phyloP scores from a whole-genome alignment of 2,888 invertebrate species.

The Eupeodes latifasciatus region DNA sequence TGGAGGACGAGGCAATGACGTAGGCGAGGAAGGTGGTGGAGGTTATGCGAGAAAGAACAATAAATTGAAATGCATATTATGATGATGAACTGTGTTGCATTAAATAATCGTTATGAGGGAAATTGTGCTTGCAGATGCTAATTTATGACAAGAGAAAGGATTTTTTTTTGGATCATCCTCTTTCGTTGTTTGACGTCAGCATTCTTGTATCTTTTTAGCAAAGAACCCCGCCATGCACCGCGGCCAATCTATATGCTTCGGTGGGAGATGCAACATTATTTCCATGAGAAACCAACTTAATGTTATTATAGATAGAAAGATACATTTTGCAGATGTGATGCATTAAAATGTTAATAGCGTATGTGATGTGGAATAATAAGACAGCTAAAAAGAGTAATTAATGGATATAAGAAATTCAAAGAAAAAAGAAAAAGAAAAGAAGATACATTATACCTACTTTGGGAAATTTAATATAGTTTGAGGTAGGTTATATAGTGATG shows the following conservation, averaged over 20 bases:
- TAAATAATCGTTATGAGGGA: constrained; percentile 70
- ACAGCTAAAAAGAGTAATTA: constrained; percentile 12
- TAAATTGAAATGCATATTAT: constrained; percentile 57
- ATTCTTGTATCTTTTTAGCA: neutral
- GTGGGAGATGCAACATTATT: neutral
- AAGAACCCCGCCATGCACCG: neutral
- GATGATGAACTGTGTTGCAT: constrained; percentile 61
- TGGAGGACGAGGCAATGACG: constrained; percentile 1
- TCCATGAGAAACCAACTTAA: constrained; percentile 12
- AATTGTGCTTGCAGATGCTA: constrained; percentile 63
- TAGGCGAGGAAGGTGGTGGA: neutral
- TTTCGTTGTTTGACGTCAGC: constrained; percentile 13
- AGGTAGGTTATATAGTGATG: neutral
- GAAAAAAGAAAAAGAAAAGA: neutral
- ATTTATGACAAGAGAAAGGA: constrained; percentile 65
- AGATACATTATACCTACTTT: neutral
- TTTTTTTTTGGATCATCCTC: constrained; percentile 10
- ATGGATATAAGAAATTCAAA: neutral
- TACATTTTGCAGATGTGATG: constrained; percentile 7
- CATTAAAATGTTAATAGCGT: constrained; percentile 19
- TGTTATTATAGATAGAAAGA: neutral
- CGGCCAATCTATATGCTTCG: neutral
- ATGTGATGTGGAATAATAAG: neutral
- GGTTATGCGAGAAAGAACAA: constrained; percentile 35
- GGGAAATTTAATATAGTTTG: constrained; percentile 16